Percentiles rank a stretch among this genome's conserved stretches.
These are phyloP conservation scores for Protaetia brevitarsis DNA, from an alignment of 1,140 invertebrate genomes.

Conservation along the genomic window DNA sequence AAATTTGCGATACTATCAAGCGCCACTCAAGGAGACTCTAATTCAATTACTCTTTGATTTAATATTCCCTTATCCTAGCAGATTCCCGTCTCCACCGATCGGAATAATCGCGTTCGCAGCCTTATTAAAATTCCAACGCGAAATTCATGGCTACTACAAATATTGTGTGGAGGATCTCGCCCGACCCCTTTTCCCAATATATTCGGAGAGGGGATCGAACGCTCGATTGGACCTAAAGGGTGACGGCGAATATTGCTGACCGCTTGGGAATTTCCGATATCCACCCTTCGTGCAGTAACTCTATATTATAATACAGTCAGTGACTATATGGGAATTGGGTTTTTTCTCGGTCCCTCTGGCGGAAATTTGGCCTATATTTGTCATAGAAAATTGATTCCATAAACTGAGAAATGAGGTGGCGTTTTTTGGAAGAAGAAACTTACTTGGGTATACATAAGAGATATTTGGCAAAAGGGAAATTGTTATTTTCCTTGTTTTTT, in stretches of 20 bases:
- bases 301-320: too few relatives aligned
- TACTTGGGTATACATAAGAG: too few relatives aligned
- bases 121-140: conserved; percentile 2
- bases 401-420: too few relatives aligned
- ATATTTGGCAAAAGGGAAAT: too few relatives aligned
- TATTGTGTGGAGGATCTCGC: not conserved
- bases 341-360: too few relatives aligned
- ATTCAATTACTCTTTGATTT: conserved; percentile 7
- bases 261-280: not conserved
- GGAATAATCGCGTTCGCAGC: not conserved
- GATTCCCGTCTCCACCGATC: not conserved
- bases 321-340: too few relatives aligned
- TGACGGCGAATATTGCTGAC: conserved; percentile 1
- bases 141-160: conserved; percentile 6
- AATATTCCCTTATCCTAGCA: conserved; percentile 7
- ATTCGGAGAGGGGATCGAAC: not conserved
- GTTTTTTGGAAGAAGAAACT: too few relatives aligned
- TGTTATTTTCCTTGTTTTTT: too few relatives aligned
- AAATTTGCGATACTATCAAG: too few relatives aligned
- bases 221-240: not conserved
- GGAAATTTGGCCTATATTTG: too few relatives aligned
- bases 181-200: not conserved
- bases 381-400: too few relatives aligned
- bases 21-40: not conserved
- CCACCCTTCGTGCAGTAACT: not conserved